Base-by-base conservation (phyloP, 2,888 invertebrate genomes). In the Mystacides longicornis region DNA sequence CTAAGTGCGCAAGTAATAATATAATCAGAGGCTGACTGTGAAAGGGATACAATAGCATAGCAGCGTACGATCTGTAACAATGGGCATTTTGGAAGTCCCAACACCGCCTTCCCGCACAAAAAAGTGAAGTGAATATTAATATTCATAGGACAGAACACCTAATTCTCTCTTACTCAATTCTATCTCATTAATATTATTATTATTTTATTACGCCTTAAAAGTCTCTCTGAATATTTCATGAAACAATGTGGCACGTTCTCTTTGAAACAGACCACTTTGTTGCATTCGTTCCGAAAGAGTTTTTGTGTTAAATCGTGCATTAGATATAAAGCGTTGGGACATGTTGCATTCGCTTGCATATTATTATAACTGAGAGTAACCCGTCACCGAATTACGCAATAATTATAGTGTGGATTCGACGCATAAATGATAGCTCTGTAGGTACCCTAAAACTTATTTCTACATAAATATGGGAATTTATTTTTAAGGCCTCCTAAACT, bases 111-210 rank as follows among this genome's bases (percentile, higher is more conserved):
- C 16, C 27, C n/a, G n/a, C n/a, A n/a, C n/a, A n/a, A 50, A 49
- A 56, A 31, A 46, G 53, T 37, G 55, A 50, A 59, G 52, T 59
- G 59, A 56, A 59, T 59, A 56, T 59, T 59, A 59, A 59, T 59
- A 59, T 59, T 59, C 59, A 59, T 59, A 51, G 31, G 21, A 42
- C 48, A 49, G 16, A 18, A 23, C 45, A 54, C 54, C 42, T 56
- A 52, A 52, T 52, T 52, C 31, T 33, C 45, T 20, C 45, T 45
- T 22, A 51, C 51, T 42, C 37, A 33, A 51, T 51, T 51, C 37
- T 51, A 42, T 23, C 33, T 33, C 37, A 37, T 37, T 37, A 37
- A n/a, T n/a, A 7, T n/a, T 16, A 37, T 37, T 37, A 37, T 16
- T 3, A n/a, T n/a, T n/a, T n/a, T n/a, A 7, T 14, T 14, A 37